Evolutionary conservation across 2,888 invertebrate genomes (phyloP), one percentile per base, ranked within the genome.

Genomic region (Athalia cordata): DNA sequence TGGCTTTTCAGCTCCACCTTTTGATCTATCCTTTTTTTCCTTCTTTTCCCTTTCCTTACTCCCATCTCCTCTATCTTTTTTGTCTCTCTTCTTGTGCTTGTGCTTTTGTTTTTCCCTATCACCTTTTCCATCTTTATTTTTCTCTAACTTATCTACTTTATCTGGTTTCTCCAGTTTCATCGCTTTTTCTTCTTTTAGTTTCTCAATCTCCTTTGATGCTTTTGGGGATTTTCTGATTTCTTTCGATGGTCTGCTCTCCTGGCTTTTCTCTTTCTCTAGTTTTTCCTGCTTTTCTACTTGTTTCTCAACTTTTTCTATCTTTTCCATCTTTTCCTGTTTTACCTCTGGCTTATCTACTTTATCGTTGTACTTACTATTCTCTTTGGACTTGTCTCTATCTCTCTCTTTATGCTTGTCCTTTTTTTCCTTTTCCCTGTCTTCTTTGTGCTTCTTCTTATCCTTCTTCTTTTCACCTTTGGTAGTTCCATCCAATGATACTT

Each of bases 261-360:
- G 92, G 47, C 90, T 86, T 65, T 93, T 93, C 80, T 93, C 92
- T 15, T 93, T 92, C 80, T 93, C 94, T 47, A 93, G 91, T 90
- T 94, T 94, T 77, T 94, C 91, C 86, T 93, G 93, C 82, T 94
- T 94, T 81, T 94, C 94, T 79, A 92, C 92, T 80, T 92, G 92
- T 74, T 90, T 91, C 65, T 93, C 92, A 72, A 91, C 91, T 72
- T 92, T 91, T 80, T 91, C 82, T 92, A 92, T 83, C 92, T 92
- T 80, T 91, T 92, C 50, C 91, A 89, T 86, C 91, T 92, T 83
- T 87, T 92, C 85, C 89, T 92, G 82, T 86, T 91, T 75, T 11
- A 64, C 29, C 13, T 75, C 75, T 5, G 64, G 29, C 7, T 75
- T 75, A 7, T 75, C 75, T 52, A 75, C 84, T 81, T 85, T 89